phyloP scores from a whole-genome alignment of 2,797 vertebrate species.

The Premnoplex brunnescens region DNA sequence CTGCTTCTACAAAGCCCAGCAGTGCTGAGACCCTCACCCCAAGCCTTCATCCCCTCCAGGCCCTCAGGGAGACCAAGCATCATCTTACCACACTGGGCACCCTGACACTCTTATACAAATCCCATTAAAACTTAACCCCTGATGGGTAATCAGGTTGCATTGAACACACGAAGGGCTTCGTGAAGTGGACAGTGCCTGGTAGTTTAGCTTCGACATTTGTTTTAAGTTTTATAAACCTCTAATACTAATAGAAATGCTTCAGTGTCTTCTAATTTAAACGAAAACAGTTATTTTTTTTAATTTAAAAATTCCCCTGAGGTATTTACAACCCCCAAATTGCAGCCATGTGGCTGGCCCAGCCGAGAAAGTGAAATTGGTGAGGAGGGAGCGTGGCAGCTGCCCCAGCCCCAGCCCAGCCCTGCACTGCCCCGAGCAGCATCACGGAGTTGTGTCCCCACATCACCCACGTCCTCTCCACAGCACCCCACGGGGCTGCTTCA shows the following conservation, averaged over 20 bases:
- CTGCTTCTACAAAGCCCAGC: background rate
- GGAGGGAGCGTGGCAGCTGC: background rate
- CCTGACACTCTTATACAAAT: background rate
- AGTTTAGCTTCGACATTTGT: background rate
- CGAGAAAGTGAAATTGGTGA: background rate
- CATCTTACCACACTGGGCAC: background rate
- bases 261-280: conserved; percentile 19
- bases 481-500: background rate
- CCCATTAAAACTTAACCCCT: background rate
- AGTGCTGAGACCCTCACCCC: background rate
- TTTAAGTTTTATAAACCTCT: conserved; percentile 30
- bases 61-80: background rate
- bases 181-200: background rate
- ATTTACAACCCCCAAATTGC: conserved; percentile 49
- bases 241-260: conserved; percentile 18
- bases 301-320: conserved; percentile 44
- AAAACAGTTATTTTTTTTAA: conserved; percentile 33
- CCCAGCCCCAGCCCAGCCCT: background rate
- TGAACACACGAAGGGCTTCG: fast-evolving
- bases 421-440: background rate
- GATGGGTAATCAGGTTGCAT: fast-evolving
- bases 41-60: background rate
- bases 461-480: background rate
- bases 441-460: fast-evolving
- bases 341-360: conserved; percentile 33